Conservation (phyloP, 1,140 invertebrate species). For the Oryctes rhinoceros region DNA sequence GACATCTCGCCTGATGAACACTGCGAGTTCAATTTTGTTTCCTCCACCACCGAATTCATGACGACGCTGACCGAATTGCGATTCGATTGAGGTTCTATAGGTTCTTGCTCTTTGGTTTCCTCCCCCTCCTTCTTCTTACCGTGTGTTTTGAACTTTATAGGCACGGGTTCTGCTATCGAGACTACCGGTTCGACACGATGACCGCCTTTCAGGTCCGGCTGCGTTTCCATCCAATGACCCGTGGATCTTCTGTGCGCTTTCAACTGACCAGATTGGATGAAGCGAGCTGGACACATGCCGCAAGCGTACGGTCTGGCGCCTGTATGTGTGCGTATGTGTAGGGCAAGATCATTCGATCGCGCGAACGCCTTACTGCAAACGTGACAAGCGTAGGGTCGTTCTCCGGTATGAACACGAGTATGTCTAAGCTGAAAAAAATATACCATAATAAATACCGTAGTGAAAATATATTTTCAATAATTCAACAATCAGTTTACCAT, state of each 20-base stretch:
- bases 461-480: too few relatives aligned
- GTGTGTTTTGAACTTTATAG: slow-evolving; percentile 58
- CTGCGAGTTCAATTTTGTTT: slow-evolving; percentile 46
- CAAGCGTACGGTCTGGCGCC: slow-evolving; percentile 69
- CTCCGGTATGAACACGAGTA: slow-evolving; percentile 61
- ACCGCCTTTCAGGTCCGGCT: slow-evolving; percentile 60
- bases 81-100: slow-evolving; percentile 42
- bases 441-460: too few relatives aligned
- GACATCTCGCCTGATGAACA: slow-evolving; percentile 17
- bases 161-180: slow-evolving; percentile 54
- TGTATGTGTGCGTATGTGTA: slow-evolving; percentile 67
- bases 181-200: slow-evolving; percentile 59
- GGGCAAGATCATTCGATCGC: slow-evolving; percentile 62
- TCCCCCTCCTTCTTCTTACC: slow-evolving; percentile 49
- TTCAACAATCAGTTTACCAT: too few relatives aligned
- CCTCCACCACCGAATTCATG: neutral
- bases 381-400: slow-evolving; percentile 63
- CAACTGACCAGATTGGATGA: slow-evolving; percentile 69
- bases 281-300: slow-evolving; percentile 67
- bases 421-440: slow-evolving; percentile 56
- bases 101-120: slow-evolving; percentile 39
- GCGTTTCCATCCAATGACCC: slow-evolving; percentile 61
- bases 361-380: slow-evolving; percentile 61
- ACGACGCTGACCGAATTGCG: slow-evolving; percentile 48
- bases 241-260: slow-evolving; percentile 70